Evolutionary conservation across 2,888 invertebrate species (phyloP).

Genomic region (Plagiodera versicolora): DNA sequence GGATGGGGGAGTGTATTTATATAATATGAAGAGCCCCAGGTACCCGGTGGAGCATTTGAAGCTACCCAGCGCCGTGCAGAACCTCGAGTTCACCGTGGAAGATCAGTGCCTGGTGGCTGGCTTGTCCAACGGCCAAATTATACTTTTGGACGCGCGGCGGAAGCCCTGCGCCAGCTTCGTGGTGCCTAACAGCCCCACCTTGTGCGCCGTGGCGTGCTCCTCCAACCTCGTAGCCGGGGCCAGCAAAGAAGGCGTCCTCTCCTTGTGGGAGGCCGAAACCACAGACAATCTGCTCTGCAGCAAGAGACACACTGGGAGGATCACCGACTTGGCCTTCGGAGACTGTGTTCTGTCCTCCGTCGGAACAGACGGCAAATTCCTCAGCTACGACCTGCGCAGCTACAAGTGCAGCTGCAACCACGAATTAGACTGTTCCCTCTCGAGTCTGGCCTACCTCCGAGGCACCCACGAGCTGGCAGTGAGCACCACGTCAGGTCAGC

Average conservation of each 20-base stretch:
- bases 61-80: constrained; percentile 27
- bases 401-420: constrained; percentile 21
- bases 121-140: constrained; percentile 33
- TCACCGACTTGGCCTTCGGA: constrained; percentile 38
- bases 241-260: constrained; percentile 36
- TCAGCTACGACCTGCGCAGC: constrained; percentile 35
- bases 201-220: constrained; percentile 33
- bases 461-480: constrained; percentile 36
- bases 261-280: constrained; percentile 37
- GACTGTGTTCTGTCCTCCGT: constrained; percentile 34
- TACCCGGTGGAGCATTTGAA: constrained; percentile 11
- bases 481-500: constrained; percentile 36
- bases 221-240: constrained; percentile 34
- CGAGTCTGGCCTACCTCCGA: constrained; percentile 33
- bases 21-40: constrained; percentile 35
- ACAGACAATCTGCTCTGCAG: constrained; percentile 26
- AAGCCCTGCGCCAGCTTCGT: constrained; percentile 36
- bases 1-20: constrained; percentile 40
- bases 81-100: constrained; percentile 42
- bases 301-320: constrained; percentile 30
- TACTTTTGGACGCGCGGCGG: constrained; percentile 33
- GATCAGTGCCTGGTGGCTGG: constrained; percentile 40
- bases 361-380: constrained; percentile 36
- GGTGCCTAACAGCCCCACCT: constrained; percentile 35
- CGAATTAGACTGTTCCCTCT: constrained; percentile 35